Base-by-base conservation (phyloP, 2,888 invertebrate species). In the Orthosia gracilis region DNA sequence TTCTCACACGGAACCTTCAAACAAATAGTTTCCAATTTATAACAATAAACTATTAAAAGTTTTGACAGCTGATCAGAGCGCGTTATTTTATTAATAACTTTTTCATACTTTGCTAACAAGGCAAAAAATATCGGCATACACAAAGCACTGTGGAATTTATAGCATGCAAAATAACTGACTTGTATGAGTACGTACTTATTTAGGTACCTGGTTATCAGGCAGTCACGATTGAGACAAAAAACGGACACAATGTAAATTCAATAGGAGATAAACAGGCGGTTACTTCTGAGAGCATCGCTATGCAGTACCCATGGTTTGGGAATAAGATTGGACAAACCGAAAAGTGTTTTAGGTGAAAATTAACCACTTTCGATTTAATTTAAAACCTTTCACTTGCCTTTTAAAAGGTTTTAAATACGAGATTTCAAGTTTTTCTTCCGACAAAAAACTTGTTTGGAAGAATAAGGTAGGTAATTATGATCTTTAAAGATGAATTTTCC, bases 241-340 rank as follows among this genome's bases (percentile, higher is more conserved):
- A 86, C 5, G 49, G 64, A 49, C 79, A 85, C 89, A 89, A 91
- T 91, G 91, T 90, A 90, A 91, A 92, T 92, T 91, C 90, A 91
- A 92, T 88, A 82, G 67, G 52, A 84, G 79, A 87, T 84, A 80
- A 86, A 84, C 70, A 73, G 69, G 55, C 69, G 62, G 76, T 64
- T 69, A 76, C 82, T 74, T 84, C 85, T 88, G 76, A 86, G 64
- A 73, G 76, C 65, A 59, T 55, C 40, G 17, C 4, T 47, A 57
- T 76, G 49, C 21, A 45, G 74, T 52, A 3, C 47, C 73, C 76
- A 85, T 73, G 68, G 45, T 26, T 81, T 70, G 4, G 61, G 13
- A 18, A 45, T 66, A 52, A 18, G 17, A 18, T 40, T 40, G 40
- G 40, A 40, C 9, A 40, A 9, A 1, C 9, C 40, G 1, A 9